phyloP scores from a whole-genome alignment of 2,888 invertebrate species.

The Tetramorium bicarinatum region DNA sequence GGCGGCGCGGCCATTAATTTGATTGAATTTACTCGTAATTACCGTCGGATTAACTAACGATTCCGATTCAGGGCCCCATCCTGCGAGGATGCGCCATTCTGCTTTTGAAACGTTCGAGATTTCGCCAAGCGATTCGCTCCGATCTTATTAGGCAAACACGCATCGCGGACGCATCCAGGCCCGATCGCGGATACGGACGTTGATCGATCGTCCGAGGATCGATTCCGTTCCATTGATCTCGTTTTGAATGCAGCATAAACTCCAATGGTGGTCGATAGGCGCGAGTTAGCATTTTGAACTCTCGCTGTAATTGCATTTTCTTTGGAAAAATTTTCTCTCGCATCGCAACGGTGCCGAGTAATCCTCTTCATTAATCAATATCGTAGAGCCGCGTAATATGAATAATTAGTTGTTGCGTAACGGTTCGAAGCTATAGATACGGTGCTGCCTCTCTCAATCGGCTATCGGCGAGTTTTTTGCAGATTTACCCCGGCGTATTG shows the following conservation, averaged over 20 bases:
- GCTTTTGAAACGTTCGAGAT: conserved; percentile 4
- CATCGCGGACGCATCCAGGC: conserved; percentile 43
- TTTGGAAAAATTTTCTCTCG: not conserved
- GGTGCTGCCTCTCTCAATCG: not conserved
- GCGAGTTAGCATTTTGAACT: not conserved
- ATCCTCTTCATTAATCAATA: conserved; percentile 25
- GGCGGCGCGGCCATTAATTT: conserved; percentile 54
- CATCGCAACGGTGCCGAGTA: not conserved
- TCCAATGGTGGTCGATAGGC: not conserved
- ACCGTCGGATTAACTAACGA: conserved; percentile 62
- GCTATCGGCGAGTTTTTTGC: not conserved
- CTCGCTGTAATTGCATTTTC: not conserved
- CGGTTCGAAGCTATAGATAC: not conserved
- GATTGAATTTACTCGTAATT: conserved; percentile 72
- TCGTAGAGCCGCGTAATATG: not conserved
- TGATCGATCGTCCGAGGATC: conserved; percentile 31
- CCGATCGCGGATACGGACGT: conserved; percentile 22
- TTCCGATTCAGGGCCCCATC: conserved; percentile 32
- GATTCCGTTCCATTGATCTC: conserved; percentile 29
- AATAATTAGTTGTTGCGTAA: conserved; percentile 10
- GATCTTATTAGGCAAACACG: conserved; percentile 36
- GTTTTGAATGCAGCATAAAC: conserved; percentile 2
- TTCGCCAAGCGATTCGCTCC: conserved; percentile 23
- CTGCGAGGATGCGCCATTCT: not conserved
- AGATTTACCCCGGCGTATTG: not conserved